Percentiles rank a stretch among this genome's conserved stretches.
Evolutionary conservation across 2,888 invertebrate genomes (phyloP).

Genomic region (Tiliacea citrago): DNA sequence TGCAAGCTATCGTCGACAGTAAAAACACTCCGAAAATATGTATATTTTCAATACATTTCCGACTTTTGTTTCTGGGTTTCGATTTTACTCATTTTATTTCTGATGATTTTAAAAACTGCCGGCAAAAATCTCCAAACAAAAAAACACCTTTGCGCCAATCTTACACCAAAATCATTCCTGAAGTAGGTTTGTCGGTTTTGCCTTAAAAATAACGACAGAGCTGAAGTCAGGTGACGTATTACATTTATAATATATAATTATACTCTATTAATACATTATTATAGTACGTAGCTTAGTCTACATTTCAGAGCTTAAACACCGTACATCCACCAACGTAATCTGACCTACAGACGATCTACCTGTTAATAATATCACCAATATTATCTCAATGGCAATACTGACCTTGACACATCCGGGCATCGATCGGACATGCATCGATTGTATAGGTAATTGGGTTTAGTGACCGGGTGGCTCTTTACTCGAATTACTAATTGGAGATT

Average conservation of each 20-base stretch:
- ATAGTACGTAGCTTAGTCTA: neutral
- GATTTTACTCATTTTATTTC: neutral
- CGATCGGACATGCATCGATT: slow-evolving; percentile 55
- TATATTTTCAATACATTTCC: too few relatives aligned
- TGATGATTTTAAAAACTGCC: neutral
- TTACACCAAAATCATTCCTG: neutral
- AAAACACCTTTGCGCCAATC: neutral
- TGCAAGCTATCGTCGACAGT: fast-evolving
- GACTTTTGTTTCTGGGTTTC: too few relatives aligned
- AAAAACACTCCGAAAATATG: neutral
- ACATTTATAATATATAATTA: too few relatives aligned
- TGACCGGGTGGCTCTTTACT: slow-evolving; percentile 43
- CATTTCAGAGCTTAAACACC: neutral
- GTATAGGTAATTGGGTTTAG: slow-evolving; percentile 51
- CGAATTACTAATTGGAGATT: slow-evolving; percentile 33
- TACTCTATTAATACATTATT: neutral
- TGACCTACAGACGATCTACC: slow-evolving; percentile 18
- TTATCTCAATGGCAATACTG: slow-evolving; percentile 42
- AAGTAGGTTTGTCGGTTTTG: neutral
- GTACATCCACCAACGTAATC: neutral
- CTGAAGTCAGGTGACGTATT: too few relatives aligned
- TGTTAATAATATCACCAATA: slow-evolving; percentile 29
- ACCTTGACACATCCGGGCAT: slow-evolving; percentile 55
- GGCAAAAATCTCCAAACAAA: neutral
- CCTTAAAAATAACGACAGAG: neutral